phyloP scores from a whole-genome alignment of 2,797 vertebrate genomes.

The Cheirogaleus major region DNA sequence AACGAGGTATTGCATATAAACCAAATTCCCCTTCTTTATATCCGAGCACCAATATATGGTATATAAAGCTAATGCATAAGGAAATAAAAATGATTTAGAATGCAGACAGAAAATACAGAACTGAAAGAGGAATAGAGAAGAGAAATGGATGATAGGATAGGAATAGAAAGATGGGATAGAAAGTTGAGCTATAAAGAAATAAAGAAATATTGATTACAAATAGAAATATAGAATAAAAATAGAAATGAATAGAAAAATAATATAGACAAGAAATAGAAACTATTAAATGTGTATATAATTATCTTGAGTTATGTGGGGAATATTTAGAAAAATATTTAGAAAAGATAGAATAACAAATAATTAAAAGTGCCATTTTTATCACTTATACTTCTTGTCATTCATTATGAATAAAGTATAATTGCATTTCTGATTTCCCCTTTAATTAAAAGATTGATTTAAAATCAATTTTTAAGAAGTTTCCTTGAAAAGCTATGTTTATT shows the following conservation, averaged over 20 bases:
- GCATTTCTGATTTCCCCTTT: neutral
- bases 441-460: neutral
- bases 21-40: neutral
- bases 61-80: neutral
- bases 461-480: neutral
- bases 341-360: neutral
- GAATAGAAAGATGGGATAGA: neutral
- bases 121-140: neutral
- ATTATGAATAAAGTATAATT: neutral
- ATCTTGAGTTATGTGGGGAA: neutral
- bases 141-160: neutral
- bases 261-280: neutral
- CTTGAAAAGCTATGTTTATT: neutral
- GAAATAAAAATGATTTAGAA: neutral
- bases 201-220: neutral
- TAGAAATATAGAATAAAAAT: neutral
- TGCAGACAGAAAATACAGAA: neutral
- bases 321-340: slow-evolving; percentile 25
- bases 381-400: neutral
- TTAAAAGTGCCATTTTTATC: neutral
- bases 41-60: neutral
- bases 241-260: neutral
- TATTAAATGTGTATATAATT: neutral
- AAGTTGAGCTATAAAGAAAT: neutral
- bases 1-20: neutral